Base-by-base conservation (phyloP, 2,113 vertebrate species). In the Catharus bicknelli region DNA sequence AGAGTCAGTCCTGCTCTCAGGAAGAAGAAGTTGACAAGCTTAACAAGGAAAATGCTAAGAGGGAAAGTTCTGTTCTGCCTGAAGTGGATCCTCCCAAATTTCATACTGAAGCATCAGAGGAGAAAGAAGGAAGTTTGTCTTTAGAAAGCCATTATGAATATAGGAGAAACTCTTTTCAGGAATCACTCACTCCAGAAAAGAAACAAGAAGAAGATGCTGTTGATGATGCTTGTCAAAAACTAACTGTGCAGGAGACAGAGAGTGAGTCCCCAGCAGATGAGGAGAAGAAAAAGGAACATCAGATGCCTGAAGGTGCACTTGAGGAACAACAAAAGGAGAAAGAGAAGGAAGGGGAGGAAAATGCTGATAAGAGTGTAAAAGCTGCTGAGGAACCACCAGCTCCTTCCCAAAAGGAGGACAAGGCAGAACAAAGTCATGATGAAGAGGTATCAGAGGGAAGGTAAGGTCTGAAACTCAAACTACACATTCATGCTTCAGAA, bases 41-140 rank as follows among this genome's bases (percentile, higher is more conserved):
- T 93, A 99, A 98, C 96, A 93, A 97, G 90, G 98, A 99, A 97
- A 99, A 99, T 96, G 34, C 93, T 0, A 96, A 98, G 90, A 97
- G 96, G 90, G 98, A 97, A 81, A 96, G 79, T 25, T 45, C 87
- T 3, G 79, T 95, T 87, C 73, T 89, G 29, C 76, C 86, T 85
- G 92, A 92, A 30, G 92, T 53, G 42, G 91, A 68, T 93, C 42
- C 81, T 47, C 30, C 59, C 18, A 61, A 66, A 43, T 89, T 93
- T 91, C 47, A 45, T 83, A 38, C 53, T 53, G 93, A 94, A 90
- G 92, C 54, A 23, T 4, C 50, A 75, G 87, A 64, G 45, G 27
- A 68, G 3, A 45, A 87, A 29, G n/a, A 22, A 66, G 77, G 83
- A 80, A 91, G 13, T 50, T 87, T 96, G 85, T 27, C 80, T 83